Base-by-base conservation (phyloP, 2,113 vertebrate genomes). In the Theropithecus gelada region DNA sequence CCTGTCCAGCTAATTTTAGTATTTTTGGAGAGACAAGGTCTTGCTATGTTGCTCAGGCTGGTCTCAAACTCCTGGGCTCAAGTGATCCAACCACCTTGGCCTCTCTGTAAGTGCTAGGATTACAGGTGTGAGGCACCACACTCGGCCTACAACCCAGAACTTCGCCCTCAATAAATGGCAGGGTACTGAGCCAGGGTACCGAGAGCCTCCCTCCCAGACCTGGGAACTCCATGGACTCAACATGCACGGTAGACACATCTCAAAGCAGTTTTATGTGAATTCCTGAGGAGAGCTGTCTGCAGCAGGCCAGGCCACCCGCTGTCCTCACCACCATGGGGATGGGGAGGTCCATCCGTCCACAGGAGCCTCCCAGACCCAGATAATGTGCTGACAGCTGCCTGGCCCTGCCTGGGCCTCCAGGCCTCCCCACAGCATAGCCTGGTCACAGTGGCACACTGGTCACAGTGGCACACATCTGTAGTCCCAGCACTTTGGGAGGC, bases 401-500 rank as follows among this genome's bases (percentile, higher is more conserved):
- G 3, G 38, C 32, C 27, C 59, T 17, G 6, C 61, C 11, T 3
- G 1, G 32, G 72, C 8, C 73, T 40, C 59, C n/a, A 9, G 0
- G 23, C 6, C 32, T 55, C 57, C 35, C 76, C n/a, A 6, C 2
- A 43, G 64, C 38, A 35, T 0, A 9, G 30, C 50, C 45, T 9
- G 45, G 45, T 45, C 45, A 45, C 45, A 45, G 45, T 45, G 43
- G 43, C 43, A 45, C 43, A 45, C 52, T 18, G 52, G 52, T 55
- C 17, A 55, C 52, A 55, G 52, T 6, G 52, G 52, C 52, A 55
- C 52, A 55, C 17, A 55, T 55, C 17, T 55, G 52, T 55, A 55
- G 18, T 55, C 17, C 52, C 52, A 55, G 52, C 52, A 55, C 17
- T 55, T 55, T 55, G 52, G 52, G 52, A 55, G 52, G 52, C 52